Conservation (phyloP, 2,888 invertebrate genomes). For the Clunio marinus region DNA sequence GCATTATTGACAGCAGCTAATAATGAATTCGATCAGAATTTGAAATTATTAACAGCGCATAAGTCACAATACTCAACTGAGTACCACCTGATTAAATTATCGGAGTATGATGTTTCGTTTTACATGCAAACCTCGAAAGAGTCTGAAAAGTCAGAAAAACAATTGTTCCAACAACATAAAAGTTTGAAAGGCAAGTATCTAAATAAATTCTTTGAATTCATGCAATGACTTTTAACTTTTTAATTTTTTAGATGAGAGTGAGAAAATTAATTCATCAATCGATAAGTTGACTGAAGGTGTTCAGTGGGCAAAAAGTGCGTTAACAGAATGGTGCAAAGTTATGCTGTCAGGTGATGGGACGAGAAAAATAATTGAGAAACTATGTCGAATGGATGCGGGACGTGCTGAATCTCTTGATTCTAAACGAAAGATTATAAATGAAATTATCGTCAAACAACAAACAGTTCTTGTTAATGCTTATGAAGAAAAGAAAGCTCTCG, state of each 20-base stretch:
- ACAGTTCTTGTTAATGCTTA: conserved; percentile 51
- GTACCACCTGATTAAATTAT: conserved; percentile 53
- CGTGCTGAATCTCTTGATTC: conserved; percentile 61
- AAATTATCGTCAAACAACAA: conserved; percentile 52
- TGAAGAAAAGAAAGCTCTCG: conserved; percentile 55
- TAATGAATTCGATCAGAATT: conserved; percentile 56
- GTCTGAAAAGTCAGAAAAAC: conserved; percentile 45
- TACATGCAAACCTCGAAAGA: conserved; percentile 45
- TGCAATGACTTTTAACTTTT: neutral
- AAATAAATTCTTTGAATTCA: neutral
- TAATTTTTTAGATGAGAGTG: conserved; percentile 52
- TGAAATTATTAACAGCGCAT: conserved; percentile 64
- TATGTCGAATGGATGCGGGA: conserved; percentile 65
- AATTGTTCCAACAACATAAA: conserved; percentile 44
- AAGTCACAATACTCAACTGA: conserved; percentile 66
- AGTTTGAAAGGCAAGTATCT: conserved; percentile 46
- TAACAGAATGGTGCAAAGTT: conserved; percentile 68
- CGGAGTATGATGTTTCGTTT: conserved; percentile 50
- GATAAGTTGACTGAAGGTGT: conserved; percentile 62
- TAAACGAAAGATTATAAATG: conserved; percentile 54
- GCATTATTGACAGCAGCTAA: conserved; percentile 55
- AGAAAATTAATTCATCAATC: conserved; percentile 57
- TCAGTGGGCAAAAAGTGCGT: conserved; percentile 58
- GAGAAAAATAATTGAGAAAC: conserved; percentile 66
- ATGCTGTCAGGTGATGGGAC: conserved; percentile 65